Evolutionary conservation across 2,797 vertebrate species (phyloP).

Genomic region (Alfaro cultratus): DNA sequence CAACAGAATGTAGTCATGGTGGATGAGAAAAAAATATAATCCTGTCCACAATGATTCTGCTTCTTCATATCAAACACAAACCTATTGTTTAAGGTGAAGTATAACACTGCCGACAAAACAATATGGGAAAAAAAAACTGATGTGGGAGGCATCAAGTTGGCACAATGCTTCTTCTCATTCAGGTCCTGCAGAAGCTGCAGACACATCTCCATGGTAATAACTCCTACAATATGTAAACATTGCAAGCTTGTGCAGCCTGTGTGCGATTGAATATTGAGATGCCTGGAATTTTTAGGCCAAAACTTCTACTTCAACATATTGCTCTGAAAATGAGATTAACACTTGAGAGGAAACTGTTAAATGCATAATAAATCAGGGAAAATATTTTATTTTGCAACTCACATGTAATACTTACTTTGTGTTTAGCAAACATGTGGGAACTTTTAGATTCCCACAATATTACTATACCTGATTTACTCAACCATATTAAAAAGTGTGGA

Average conservation of each 20-base stretch:
- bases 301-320: conserved; percentile 14
- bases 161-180: conserved; percentile 47
- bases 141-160: conserved; percentile 52
- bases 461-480: neutral
- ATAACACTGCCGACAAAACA: conserved; percentile 28
- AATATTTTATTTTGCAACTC: neutral
- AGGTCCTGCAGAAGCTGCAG: conserved; percentile 56
- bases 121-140: conserved; percentile 16
- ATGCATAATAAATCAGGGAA: neutral
- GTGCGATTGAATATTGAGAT: conserved; percentile 27
- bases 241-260: conserved; percentile 20
- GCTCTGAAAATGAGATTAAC: conserved; percentile 8
- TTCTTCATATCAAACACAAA: conserved; percentile 1
- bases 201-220: conserved; percentile 64
- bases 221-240: conserved; percentile 25
- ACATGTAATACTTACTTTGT: neutral
- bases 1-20: conserved; percentile 18
- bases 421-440: neutral
- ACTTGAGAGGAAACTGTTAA: neutral
- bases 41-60: conserved; percentile 9
- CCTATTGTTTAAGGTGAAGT: conserved; percentile 20
- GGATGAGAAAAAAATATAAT: conserved; percentile 24
- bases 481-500: neutral
- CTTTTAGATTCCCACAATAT: neutral
- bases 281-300: conserved; percentile 22